phyloP scores from a whole-genome alignment of 2,888 invertebrate genomes.

The Lepidocyrtinus sp. region DNA sequence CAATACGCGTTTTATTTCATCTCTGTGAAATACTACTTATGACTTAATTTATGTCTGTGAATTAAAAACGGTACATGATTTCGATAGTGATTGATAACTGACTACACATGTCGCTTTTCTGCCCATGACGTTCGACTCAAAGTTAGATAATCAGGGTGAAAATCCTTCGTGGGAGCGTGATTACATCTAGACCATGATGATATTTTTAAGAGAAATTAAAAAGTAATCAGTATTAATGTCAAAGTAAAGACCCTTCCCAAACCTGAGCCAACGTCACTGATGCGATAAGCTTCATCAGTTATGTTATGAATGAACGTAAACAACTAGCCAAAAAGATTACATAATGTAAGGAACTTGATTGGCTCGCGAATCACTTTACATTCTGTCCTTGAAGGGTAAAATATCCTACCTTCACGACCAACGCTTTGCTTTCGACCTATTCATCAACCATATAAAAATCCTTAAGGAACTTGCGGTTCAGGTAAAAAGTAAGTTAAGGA shows the following conservation, averaged over 20 bases:
- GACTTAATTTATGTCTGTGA: no score
- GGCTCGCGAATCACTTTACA: no score
- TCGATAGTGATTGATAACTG: not conserved
- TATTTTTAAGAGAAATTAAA: no score
- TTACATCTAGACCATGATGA: no score
- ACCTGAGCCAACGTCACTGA: no score
- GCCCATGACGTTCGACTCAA: not conserved
- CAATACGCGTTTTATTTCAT: not conserved
- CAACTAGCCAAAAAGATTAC: no score
- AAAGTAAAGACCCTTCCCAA: not conserved
- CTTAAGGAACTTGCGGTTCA: slow-evolving; percentile 12
- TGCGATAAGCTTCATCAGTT: no score
- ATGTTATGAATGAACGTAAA: no score
- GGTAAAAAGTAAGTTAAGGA: slow-evolving; percentile 39
- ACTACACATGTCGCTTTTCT: not conserved
- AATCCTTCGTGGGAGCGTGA: not conserved
- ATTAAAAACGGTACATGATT: not conserved
- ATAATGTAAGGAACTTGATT: no score
- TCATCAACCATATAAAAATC: slow-evolving; percentile 12
- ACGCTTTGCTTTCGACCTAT: slow-evolving; percentile 15
- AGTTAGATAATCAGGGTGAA: not conserved
- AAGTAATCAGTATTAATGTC: no score
- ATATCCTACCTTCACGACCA: not conserved
- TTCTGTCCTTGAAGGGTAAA: not conserved
- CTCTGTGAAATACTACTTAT: not conserved